Evolutionary conservation across 1,140 invertebrate genomes (phyloP).

Genomic region (Mizuhopecten yessoensis): DNA sequence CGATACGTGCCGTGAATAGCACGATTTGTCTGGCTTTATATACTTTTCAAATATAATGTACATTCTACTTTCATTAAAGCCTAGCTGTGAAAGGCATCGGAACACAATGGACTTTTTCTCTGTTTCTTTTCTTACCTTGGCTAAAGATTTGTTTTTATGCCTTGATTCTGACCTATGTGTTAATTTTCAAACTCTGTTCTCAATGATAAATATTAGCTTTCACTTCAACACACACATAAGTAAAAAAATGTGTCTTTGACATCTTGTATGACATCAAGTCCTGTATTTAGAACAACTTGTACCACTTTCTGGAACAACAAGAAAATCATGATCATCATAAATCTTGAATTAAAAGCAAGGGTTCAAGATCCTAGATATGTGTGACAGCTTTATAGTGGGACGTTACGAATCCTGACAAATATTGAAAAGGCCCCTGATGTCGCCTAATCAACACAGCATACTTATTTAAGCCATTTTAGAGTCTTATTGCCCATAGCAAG

Average conservation of each 20-base stretch:
- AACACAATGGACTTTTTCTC: neutral
- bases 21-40: too few relatives aligned
- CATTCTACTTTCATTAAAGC: neutral
- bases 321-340: neutral
- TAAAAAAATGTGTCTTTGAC: neutral
- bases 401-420: neutral
- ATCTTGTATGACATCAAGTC: neutral
- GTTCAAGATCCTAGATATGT: neutral
- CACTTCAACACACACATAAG: neutral
- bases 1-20: too few relatives aligned
- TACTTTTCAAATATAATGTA: too few relatives aligned
- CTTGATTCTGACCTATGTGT: neutral
- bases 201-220: neutral
- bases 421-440: constrained; percentile 3
- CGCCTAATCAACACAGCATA: neutral
- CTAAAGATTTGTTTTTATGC: neutral
- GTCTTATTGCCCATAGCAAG: constrained; percentile 9
- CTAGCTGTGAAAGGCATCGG: neutral
- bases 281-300: neutral
- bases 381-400: neutral
- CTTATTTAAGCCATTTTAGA: constrained; percentile 33
- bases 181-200: neutral
- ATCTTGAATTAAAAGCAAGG: neutral
- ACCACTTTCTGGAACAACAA: neutral
- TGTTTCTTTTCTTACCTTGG: neutral